A percentile compares a stretch with the other conserved stretches of the same genome.
Conservation (phyloP, 2,113 vertebrate genomes). For the Pholis gunnellus region DNA sequence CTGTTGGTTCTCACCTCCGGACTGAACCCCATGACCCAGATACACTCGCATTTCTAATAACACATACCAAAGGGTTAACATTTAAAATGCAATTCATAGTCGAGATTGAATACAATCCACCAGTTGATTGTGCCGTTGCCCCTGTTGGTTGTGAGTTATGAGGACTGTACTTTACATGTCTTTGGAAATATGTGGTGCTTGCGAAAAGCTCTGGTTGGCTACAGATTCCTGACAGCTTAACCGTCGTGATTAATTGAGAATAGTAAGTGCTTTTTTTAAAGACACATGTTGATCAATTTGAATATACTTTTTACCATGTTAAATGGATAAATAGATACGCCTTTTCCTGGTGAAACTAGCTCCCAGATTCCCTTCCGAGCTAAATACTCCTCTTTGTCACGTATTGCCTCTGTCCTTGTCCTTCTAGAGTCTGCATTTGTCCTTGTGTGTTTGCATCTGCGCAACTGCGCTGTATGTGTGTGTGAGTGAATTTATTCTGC, state of each 20-base stretch:
- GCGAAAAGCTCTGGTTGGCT: background rate
- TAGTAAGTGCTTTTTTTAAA: background rate
- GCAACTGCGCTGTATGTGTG: conserved; percentile 4
- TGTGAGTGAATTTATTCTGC: conserved; percentile 21
- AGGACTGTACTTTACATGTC: background rate
- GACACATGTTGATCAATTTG: background rate
- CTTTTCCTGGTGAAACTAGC: background rate
- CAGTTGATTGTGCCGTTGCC: background rate
- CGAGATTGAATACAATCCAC: conserved; percentile 17
- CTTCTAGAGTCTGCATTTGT: background rate
- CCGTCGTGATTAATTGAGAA: background rate
- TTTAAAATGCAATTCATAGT: conserved; percentile 32
- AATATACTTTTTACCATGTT: background rate
- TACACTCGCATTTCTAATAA: conserved; percentile 19
- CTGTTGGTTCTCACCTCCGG: conserved; percentile 26
- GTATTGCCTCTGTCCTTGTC: background rate
- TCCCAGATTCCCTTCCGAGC: background rate
- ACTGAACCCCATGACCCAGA: background rate
- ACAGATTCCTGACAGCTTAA: background rate
- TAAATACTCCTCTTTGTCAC: background rate
- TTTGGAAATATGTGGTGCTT: conserved; percentile 7
- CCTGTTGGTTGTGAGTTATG: conserved; percentile 32
- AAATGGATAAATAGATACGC: background rate
- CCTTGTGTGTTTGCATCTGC: conserved; percentile 5
- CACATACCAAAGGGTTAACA: conserved; percentile 36